A percentile compares a stretch with the other conserved stretches of the same genome.
phyloP scores from a whole-genome alignment of 2,797 vertebrate species.

The Rhabdomys pumilio region DNA sequence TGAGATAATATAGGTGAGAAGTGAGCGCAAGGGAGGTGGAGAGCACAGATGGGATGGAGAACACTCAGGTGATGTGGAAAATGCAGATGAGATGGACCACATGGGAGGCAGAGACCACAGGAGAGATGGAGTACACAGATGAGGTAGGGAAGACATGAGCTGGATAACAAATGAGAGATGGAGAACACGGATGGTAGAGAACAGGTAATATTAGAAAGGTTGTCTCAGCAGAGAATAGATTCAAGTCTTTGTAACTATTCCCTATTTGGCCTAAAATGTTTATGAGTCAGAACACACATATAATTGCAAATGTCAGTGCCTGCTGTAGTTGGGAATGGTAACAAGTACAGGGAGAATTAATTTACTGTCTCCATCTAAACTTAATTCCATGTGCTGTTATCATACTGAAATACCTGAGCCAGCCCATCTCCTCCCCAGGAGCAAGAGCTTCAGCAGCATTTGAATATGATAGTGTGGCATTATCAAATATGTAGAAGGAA shows the following conservation, averaged over 20 bases:
- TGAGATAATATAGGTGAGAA: background rate
- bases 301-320: constrained; percentile 73
- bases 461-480: constrained; percentile 69
- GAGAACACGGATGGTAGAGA: background rate
- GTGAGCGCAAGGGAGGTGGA: background rate
- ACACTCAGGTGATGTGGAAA: background rate
- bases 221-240: constrained; percentile 60
- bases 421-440: background rate
- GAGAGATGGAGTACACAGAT: background rate
- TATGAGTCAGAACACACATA: constrained; percentile 41
- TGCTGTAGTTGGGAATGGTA: constrained; percentile 27
- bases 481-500: constrained; percentile 69
- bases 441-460: constrained; percentile 62
- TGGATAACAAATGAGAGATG: background rate
- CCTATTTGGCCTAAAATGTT: constrained; percentile 57
- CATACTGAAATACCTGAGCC: constrained; percentile 74
- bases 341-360: constrained; percentile 72
- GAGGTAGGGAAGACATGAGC: background rate
- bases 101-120: background rate
- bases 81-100: background rate
- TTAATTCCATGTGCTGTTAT: constrained; percentile 80
- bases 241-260: constrained; percentile 62
- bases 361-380: constrained; percentile 79
- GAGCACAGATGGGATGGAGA: background rate
- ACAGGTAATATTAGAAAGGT: constrained; percentile 58